Evolutionary conservation across 2,797 vertebrate species (phyloP), one percentile per base, ranked within the genome.

Genomic region (Lepilemur septentrionalis): DNA sequence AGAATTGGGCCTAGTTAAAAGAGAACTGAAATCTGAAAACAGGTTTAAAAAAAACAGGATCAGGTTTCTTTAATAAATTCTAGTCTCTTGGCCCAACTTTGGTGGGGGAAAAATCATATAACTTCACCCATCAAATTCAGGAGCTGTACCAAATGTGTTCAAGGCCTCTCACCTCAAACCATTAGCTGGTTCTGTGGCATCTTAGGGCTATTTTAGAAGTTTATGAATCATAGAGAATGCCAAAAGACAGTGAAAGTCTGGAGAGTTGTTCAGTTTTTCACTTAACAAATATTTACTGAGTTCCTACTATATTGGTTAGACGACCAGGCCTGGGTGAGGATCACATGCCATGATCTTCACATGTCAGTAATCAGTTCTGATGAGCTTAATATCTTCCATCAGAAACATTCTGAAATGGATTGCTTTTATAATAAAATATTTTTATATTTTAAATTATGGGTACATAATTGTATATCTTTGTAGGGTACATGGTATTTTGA

Each of bases 11-110:
- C 30, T 35, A 76, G 15, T 30, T 90, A 50, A 96, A 81, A 61
- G 65, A 82, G 20, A 93, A 46, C 18, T 90, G 61, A 96, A 97
- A 94, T 41, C 38, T 89, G 46, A 94, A 38, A 43, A 17, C n/a
- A 95, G 12, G 11, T 76, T 15, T 48, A 12, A 50, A 38, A 91
- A 80, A 50, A 28, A 23, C 35, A 65, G 25, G 65, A 84, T 46
- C 28, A 55, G 55, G 1, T 87, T 92, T 80, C 30, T 59, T 61
- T 63, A 82, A 73, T 89, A 96, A 82, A 81, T 91, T 95, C 55
- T 91, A 69, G 6, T 72, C 23, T 46, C n/a, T 65, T 75, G 35
- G 11, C 38, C 30, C 50, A 84, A 38, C 22, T 87, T 85, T n/a
- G 7, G 7, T 14, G 52, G 25, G 0, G 0, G 7, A 32, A 15